These are phyloP conservation scores for Conus canariensis DNA, from an alignment of 2,888 invertebrate species.

Conservation along the genomic window DNA sequence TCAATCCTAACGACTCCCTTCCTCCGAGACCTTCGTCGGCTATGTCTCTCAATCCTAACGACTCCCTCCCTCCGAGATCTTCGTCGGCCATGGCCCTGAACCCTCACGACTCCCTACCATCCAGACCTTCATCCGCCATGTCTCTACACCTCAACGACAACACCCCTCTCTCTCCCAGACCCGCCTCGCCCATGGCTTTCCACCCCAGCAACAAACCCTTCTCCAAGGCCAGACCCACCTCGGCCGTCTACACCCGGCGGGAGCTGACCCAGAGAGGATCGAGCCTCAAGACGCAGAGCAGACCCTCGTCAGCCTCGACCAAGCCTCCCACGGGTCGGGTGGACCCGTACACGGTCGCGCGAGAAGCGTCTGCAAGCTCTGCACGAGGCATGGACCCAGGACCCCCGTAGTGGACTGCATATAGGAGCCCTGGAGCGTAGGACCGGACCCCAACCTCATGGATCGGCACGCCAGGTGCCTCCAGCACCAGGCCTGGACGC, in stretches of 20 bases:
- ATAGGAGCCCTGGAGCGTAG: constrained; percentile 52
- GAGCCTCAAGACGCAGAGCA: neutral
- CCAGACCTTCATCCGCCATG: constrained; percentile 9
- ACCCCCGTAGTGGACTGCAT: constrained; percentile 33
- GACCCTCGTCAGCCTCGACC: constrained; percentile 13
- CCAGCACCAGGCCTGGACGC: constrained; percentile 35
- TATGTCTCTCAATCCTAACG: too few species aligned
- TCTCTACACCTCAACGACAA: neutral
- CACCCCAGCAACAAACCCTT: neutral
- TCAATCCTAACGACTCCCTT: neutral
- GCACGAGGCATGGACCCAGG: constrained; percentile 30
- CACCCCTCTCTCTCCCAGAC: neutral
- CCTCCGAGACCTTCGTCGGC: constrained; percentile 12
- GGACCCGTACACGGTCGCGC: constrained; percentile 33
- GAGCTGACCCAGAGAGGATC: neutral
- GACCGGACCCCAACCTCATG: constrained; percentile 52
- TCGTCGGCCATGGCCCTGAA: neutral
- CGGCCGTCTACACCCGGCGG: neutral
- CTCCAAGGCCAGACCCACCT: neutral
- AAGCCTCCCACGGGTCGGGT: neutral
- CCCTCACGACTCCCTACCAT: neutral
- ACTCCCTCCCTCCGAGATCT: neutral
- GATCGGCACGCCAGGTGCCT: constrained; percentile 68
- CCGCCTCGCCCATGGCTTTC: neutral
- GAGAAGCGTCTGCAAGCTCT: constrained; percentile 35